Base-by-base conservation (phyloP, 2,113 vertebrate genomes). In the Myxocyprinus asiaticus region DNA sequence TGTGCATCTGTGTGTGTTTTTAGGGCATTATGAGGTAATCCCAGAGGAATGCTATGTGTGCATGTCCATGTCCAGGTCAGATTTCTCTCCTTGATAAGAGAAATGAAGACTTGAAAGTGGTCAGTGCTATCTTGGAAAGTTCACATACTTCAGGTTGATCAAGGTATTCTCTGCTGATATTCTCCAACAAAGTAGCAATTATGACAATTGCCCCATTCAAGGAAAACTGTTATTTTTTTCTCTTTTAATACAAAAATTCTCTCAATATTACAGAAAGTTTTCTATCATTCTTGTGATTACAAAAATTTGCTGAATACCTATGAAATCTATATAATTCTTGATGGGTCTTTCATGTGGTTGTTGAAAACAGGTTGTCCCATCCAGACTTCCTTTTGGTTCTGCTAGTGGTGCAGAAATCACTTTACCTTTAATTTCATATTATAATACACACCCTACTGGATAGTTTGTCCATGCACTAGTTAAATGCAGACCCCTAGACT, bases 11-110 rank as follows among this genome's bases (percentile, higher is more conserved):
- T 62, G 43, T 77, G 50, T 71, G 17, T 63, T 61, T 80, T 84
- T 22, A 51, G 50, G 15, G 53, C 22, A 72, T 45, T 75, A 72
- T 83, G 79, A 74, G 62, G 75, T 77, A 69, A 78, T 44, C 51
- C 44, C 68, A 81, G 44, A 53, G 58, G 79, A 84, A 84, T 78
- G 76, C 43, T 68, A 45, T 74, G 78, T 83, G 73, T 83, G 74
- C 55, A 44, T 78, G 71, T 61, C 65, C 55, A 44, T 78, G 71
- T 61, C 65, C 78, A 67, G 62, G 55, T 83, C 78, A 81, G 63
- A 73, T 83, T 81, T 77, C 82, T 62, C 48, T 53, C 71, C 63
- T 78, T 73, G 56, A 76, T 50, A 64, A 63, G 71, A 68, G 71
- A 76, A 76, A 66, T 11, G 14, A 65, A 17, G 62, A 51, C 62